Conservation (phyloP, 2,888 invertebrate genomes). For the Bombylius major region DNA sequence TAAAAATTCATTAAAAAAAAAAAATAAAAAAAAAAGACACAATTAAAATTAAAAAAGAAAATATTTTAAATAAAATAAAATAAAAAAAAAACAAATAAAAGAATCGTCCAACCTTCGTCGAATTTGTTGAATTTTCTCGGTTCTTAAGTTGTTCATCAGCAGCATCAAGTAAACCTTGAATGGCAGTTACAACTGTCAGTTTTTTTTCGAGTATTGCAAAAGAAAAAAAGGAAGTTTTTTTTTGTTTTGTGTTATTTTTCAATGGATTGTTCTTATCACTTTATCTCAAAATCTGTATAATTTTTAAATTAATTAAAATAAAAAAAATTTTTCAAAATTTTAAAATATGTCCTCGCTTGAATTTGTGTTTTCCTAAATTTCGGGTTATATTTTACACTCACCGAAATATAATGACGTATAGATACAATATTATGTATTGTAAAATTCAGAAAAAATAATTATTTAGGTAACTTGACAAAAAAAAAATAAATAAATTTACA, state of each 20-base stretch:
- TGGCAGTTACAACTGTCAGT: conserved; percentile 35
- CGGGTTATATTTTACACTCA: no score
- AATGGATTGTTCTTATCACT: no score
- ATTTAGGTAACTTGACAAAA: no score
- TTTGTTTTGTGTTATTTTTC: neutral
- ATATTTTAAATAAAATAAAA: no score
- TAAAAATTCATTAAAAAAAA: no score
- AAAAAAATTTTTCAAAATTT: conserved; percentile 13
- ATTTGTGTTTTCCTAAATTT: neutral
- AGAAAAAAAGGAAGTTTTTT: neutral
- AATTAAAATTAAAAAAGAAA: no score
- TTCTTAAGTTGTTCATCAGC: conserved; percentile 38
- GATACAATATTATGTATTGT: no score
- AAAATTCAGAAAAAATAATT: no score
- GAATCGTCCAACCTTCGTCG: conserved; percentile 31
- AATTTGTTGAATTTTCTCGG: conserved; percentile 32
- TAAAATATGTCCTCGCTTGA: conserved; percentile 23
- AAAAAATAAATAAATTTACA: no score
- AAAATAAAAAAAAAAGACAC: no score
- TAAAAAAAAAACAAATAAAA: neutral
- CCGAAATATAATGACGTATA: no score
- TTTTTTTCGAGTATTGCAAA: neutral
- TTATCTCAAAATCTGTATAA: neutral
- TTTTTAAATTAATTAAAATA: neutral
- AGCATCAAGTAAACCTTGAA: conserved; percentile 39